These are phyloP conservation scores for Osmerus eperlanus DNA, from an alignment of 2,113 vertebrate species.

Conservation along the genomic window DNA sequence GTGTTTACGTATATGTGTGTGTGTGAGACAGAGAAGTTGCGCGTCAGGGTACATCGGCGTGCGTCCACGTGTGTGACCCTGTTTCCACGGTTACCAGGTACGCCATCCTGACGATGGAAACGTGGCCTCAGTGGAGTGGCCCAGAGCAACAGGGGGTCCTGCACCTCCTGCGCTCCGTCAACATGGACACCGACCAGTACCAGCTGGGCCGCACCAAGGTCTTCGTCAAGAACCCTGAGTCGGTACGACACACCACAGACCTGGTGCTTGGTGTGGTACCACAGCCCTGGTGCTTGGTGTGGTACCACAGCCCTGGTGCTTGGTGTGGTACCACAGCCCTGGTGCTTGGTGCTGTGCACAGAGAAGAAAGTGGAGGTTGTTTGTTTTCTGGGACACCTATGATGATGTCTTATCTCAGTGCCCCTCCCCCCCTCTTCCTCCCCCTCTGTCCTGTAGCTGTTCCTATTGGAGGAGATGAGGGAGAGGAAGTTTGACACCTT, in stretches of 20 bases:
- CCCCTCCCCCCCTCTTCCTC: neutral
- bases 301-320: too few relatives aligned
- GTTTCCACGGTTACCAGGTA: conserved; percentile 72
- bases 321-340: too few relatives aligned
- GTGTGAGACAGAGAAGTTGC: neutral
- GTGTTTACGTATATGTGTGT: neutral
- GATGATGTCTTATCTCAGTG: neutral
- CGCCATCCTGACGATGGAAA: conserved; percentile 88
- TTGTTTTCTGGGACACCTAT: too few relatives aligned
- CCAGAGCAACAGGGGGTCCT: conserved; percentile 88
- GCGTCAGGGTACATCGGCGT: neutral
- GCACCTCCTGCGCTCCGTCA: conserved; percentile 86
- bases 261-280: too few relatives aligned
- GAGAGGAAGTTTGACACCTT: conserved; percentile 93
- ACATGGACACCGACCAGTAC: conserved; percentile 94
- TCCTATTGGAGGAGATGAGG: conserved; percentile 94
- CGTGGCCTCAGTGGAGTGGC: conserved; percentile 86
- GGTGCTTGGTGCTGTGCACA: too few relatives aligned
- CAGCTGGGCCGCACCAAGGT: conserved; percentile 92
- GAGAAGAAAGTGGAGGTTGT: too few relatives aligned
- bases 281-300: too few relatives aligned
- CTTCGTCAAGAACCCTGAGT: conserved; percentile 96
- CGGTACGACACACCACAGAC: conserved; percentile 66
- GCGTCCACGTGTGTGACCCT: conserved; percentile 4
- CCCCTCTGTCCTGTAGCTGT: conserved; percentile 74